Evolutionary conservation across 1,140 invertebrate species (phyloP), one percentile per base, ranked within the genome.

Genomic region (Magallana ariakensis): DNA sequence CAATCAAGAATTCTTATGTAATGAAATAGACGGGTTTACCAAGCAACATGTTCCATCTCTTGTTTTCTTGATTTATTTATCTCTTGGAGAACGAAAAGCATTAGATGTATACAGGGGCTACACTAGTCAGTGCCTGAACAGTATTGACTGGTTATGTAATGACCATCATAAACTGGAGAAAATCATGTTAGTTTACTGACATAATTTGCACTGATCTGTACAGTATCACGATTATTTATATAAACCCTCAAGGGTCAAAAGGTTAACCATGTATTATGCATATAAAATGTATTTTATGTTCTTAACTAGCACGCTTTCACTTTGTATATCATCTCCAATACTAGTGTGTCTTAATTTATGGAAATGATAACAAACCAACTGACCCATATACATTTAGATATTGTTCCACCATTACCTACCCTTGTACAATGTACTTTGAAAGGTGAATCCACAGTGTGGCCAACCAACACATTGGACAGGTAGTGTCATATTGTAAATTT

Each of bases 71-170:
- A 75, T 75, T 75, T 26, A 70, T 10, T 46, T 46, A 60, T 60
- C 33, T 26, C 26, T 13, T 26, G 9, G 9, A 16, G 58, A 62
- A n/a, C 58, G 16, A 62, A 19, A 62, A 62, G 58, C 16, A 62
- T 19, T 16, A n/a, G n/a, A 19, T 62, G 19, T 62, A 62, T 13
- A 19, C 22, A 75, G 0, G 33, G 33, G 33, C 33, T 46, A 46
- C 5, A 26, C 22, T 26, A 75, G 33, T 75, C 66, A 75, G 33
- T 75, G 33, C 19, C 9, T 26, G 22, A 75, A 46, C 5, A 46
- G 33, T 75, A 75, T 75, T 75, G 66, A 75, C 22, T 26, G 22
- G 22, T 75, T 75, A 75, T 26, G 66, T 33, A 75, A 75, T 75
- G 66, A 75, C 7, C 7, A 75, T 46, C 66, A 46, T 26, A 33